Evolutionary conservation across 2,113 vertebrate genomes (phyloP).

Genomic region (Chascanopsetta lugubris): DNA sequence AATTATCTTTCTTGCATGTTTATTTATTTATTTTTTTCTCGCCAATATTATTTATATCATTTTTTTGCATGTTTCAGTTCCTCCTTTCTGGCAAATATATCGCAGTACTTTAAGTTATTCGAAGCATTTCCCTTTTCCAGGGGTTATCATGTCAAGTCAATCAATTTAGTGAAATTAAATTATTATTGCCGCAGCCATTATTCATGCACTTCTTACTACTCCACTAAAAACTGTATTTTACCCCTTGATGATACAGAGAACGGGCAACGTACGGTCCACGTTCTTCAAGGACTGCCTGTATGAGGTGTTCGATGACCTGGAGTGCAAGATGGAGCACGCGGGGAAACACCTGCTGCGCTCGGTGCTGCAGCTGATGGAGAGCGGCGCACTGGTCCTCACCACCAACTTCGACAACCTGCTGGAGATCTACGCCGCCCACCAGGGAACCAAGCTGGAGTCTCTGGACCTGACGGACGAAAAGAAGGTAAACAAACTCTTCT

Average conservation of each 20-base stretch:
- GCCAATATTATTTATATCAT: no score
- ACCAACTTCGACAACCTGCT: slow-evolving; percentile 97
- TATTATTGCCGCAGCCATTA: neutral
- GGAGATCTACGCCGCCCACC: slow-evolving; percentile 92
- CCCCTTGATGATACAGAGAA: no score
- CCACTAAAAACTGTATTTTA: no score
- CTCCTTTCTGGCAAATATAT: neutral
- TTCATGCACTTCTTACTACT: no score
- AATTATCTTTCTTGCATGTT: no score
- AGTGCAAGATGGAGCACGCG: slow-evolving; percentile 94
- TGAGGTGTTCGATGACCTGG: slow-evolving; percentile 94
- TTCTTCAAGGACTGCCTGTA: slow-evolving; percentile 98
- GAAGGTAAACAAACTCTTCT: slow-evolving; percentile 80
- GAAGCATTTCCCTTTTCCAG: neutral
- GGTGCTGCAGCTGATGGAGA: slow-evolving; percentile 93
- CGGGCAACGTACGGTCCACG: slow-evolving; percentile 92
- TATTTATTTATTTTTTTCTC: no score
- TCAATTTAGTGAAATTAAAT: no score
- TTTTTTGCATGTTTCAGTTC: neutral
- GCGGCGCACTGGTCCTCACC: slow-evolving; percentile 91
- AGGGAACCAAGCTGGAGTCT: slow-evolving; percentile 92
- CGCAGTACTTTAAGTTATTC: neutral
- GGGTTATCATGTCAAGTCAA: neutral
- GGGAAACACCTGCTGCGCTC: slow-evolving; percentile 93
- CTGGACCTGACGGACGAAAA: slow-evolving; percentile 96